A percentile compares a stretch with the other conserved stretches of the same genome.
phyloP scores from a whole-genome alignment of 1,140 invertebrate genomes.

The Macrostomum lignano region DNA sequence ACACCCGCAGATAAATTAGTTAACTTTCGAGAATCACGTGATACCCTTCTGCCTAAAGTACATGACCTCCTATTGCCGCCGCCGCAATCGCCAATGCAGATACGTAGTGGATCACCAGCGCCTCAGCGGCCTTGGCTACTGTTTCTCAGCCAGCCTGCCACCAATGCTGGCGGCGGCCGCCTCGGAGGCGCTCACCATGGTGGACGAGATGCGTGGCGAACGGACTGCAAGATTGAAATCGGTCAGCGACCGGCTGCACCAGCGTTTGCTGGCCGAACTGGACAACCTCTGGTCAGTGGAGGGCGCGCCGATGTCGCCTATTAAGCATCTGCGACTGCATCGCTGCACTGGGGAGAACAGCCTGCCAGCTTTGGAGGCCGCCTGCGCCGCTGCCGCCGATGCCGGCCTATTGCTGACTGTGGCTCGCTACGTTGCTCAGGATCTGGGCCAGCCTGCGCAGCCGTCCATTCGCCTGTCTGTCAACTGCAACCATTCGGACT shows the following conservation, averaged over 20 bases:
- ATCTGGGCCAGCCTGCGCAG: not conserved
- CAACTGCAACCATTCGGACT: not conserved
- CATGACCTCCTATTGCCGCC: too few species aligned
- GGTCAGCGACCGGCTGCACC: not conserved
- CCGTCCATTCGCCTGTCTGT: not conserved
- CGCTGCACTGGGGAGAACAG: not conserved
- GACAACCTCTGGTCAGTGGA: not conserved
- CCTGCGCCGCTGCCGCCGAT: too few species aligned
- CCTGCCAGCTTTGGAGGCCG: too few species aligned
- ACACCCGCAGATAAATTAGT: too few species aligned
- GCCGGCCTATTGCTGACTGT: conserved; percentile 1
- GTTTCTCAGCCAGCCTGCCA: conserved; percentile 79
- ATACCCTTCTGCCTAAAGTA: too few species aligned
- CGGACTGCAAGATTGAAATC: too few species aligned
- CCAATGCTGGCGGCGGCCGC: conserved; percentile 35
- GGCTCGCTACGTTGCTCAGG: not conserved
- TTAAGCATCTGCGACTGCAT: not conserved
- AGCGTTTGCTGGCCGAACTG: not conserved
- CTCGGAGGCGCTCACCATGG: not conserved
- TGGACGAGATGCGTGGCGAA: not conserved
- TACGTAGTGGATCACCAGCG: conserved; percentile 78
- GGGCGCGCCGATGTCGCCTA: not conserved
- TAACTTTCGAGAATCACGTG: too few species aligned
- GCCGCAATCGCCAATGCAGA: too few species aligned
- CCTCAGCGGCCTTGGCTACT: conserved; percentile 44